A percentile compares a stretch with the other conserved stretches of the same genome.
Evolutionary conservation across 1,140 invertebrate genomes (phyloP).

Genomic region (Lerema accius): DNA sequence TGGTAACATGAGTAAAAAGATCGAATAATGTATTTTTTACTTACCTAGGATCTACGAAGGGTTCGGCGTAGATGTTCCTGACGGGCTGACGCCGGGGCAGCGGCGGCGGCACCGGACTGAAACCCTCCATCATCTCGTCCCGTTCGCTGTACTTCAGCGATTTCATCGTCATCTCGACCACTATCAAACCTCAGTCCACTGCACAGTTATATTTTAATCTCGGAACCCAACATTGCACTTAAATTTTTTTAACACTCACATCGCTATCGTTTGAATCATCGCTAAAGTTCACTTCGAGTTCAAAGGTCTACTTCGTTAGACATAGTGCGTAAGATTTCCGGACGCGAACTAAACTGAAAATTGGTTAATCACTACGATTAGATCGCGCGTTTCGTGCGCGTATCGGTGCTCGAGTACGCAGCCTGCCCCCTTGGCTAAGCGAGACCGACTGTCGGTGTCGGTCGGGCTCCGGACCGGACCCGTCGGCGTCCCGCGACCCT

Average conservation of each 20-base stretch:
- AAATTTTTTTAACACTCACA: conserved; percentile 67
- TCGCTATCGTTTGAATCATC: conserved; percentile 52
- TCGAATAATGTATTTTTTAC: conserved; percentile 34
- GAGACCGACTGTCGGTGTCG: conserved; percentile 52
- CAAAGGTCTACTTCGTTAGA: conserved; percentile 35
- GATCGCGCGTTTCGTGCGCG: conserved; percentile 10
- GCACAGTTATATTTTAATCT: conserved; percentile 60
- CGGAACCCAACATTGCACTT: conserved; percentile 64
- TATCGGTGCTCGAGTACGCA: conserved; percentile 32
- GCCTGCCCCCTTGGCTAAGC: conserved; percentile 40
- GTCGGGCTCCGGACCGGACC: conserved; percentile 36
- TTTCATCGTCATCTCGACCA: conserved; percentile 80
- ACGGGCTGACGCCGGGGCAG: conserved; percentile 79
- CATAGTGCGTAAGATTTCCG: conserved; percentile 41
- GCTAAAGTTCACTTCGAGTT: conserved; percentile 39
- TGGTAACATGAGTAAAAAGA: background rate
- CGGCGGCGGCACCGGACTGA: conserved; percentile 80
- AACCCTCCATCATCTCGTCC: conserved; percentile 81
- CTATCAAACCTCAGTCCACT: conserved; percentile 59
- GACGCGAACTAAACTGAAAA: conserved; percentile 14
- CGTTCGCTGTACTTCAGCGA: conserved; percentile 80
- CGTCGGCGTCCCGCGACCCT: conserved; percentile 58
- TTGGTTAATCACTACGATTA: conserved; percentile 12
- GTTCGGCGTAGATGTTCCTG: conserved; percentile 81
- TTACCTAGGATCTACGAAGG: conserved; percentile 83